Percentiles rank a stretch among this genome's conserved stretches.
Evolutionary conservation across 1,140 invertebrate species (phyloP).

Genomic region (Phthorimaea operculella): DNA sequence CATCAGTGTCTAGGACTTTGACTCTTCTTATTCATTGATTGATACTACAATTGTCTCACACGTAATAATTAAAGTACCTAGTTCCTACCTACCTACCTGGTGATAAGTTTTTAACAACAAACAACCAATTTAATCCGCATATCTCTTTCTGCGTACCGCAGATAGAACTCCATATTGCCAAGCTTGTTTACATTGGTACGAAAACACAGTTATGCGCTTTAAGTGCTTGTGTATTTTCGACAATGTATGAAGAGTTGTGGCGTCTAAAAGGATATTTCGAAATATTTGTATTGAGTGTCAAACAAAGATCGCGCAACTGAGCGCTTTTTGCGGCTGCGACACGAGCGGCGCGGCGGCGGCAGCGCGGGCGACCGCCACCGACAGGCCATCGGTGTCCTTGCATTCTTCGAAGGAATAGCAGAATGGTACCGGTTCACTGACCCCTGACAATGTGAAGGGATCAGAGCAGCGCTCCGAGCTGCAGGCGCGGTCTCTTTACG

Average conservation of each 20-base stretch:
- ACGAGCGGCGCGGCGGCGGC: slow-evolving; percentile 5
- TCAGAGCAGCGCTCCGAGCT: slow-evolving; percentile 24
- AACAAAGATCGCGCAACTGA: slow-evolving; percentile 27
- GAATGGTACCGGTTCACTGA: slow-evolving; percentile 50
- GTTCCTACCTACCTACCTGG: too few species aligned
- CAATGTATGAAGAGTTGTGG: background rate
- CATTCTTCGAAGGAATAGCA: slow-evolving; percentile 45
- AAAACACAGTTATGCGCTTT: background rate
- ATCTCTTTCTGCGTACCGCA: too few species aligned
- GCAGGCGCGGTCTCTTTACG: slow-evolving; percentile 36
- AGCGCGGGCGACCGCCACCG: slow-evolving; percentile 11
- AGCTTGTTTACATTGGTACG: background rate
- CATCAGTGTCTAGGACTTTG: background rate
- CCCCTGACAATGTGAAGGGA: slow-evolving; percentile 48
- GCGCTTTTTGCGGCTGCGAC: background rate
- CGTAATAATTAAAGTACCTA: background rate
- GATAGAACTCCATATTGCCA: too few species aligned
- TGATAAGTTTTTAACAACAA: too few species aligned
- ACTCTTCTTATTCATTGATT: background rate
- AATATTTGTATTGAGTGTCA: slow-evolving; percentile 20
- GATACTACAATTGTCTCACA: background rate
- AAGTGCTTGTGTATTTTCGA: background rate
- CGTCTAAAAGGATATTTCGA: slow-evolving; percentile 36
- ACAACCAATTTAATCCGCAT: too few species aligned
- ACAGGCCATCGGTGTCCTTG: slow-evolving; percentile 43